phyloP scores from a whole-genome alignment of 2,113 vertebrate species.

The Baryphthengus martii region DNA sequence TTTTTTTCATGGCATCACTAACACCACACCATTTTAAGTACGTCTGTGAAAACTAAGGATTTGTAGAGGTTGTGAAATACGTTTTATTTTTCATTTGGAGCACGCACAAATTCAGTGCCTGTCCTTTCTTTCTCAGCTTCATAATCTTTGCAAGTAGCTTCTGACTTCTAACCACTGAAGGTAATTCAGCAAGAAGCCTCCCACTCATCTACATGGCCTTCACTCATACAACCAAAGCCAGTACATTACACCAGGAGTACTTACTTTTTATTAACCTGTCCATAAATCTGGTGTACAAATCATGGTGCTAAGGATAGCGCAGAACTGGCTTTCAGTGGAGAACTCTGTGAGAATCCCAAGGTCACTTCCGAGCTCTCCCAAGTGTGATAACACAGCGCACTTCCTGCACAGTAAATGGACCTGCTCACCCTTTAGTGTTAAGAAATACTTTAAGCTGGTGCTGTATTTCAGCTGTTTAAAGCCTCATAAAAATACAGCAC shows the following conservation, averaged over 20 bases:
- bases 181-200: background rate
- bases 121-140: background rate
- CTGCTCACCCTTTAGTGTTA: background rate
- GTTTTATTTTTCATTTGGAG: background rate
- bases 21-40: background rate
- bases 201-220: rapidly evolving
- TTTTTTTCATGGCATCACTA: background rate
- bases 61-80: background rate
- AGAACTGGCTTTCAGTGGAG: background rate
- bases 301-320: rapidly evolving
- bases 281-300: background rate
- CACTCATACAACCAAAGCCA: background rate
- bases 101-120: background rate
- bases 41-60: background rate
- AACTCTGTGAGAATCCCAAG: background rate
- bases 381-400: background rate
- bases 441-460: background rate
- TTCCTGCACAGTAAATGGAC: background rate
- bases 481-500: conserved; percentile 12
- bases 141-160: background rate
- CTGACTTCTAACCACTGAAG: background rate
- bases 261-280: background rate
- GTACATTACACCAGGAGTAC: background rate
- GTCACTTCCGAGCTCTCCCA: background rate
- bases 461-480: conserved; percentile 5